phyloP scores from a whole-genome alignment of 2,888 invertebrate species.

The Leptura quadrifasciata region DNA sequence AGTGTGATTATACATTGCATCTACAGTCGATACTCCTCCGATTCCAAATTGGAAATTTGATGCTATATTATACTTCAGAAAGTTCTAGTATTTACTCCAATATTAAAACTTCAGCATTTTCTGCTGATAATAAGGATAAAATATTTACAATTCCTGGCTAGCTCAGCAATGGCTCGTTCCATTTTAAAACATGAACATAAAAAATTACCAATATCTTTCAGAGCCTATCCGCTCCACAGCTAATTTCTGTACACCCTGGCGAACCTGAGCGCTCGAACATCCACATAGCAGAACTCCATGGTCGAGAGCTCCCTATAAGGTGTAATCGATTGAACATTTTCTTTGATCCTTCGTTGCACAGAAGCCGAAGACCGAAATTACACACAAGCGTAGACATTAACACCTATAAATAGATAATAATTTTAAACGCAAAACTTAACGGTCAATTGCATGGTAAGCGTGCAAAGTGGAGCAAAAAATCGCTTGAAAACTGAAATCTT shows the following conservation, averaged over 20 bases:
- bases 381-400: constrained; percentile 40
- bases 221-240: constrained; percentile 40
- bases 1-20: no score
- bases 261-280: constrained; percentile 34
- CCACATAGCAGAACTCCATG: constrained; percentile 15
- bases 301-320: constrained; percentile 32
- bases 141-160: no score
- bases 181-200: constrained; percentile 25
- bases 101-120: no score
- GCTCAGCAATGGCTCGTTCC: background rate
- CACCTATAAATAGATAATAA: constrained; percentile 31
- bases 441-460: constrained; percentile 47
- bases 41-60: no score
- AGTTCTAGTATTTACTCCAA: no score
- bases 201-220: constrained; percentile 41
- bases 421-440: constrained; percentile 31
- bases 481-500: constrained; percentile 13
- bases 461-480: constrained; percentile 53
- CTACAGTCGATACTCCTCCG: no score
- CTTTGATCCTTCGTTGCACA: constrained; percentile 38
- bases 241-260: constrained; percentile 46
- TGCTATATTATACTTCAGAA: no score
- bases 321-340: constrained; percentile 25
- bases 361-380: constrained; percentile 13
- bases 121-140: no score